Percentiles rank a stretch among this genome's conserved stretches.
Evolutionary conservation across 2,888 invertebrate genomes (phyloP).

Genomic region (Anodontia alba): DNA sequence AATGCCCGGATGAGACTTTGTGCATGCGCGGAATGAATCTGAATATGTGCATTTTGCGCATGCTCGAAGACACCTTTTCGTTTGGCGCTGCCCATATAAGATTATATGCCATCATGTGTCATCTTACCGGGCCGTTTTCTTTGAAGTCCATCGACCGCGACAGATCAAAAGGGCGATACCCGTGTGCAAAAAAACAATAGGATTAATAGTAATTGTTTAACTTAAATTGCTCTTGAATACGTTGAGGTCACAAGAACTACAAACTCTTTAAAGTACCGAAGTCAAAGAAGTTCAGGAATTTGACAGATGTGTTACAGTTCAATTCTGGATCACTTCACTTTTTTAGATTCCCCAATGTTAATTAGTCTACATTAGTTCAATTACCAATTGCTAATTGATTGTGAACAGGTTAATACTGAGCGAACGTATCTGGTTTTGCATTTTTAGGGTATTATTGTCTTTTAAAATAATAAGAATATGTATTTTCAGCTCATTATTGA

Average conservation of each 20-base stretch:
- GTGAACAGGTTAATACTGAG: too few species aligned
- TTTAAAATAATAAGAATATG: too few species aligned
- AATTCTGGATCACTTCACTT: not conserved
- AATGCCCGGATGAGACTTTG: too few species aligned
- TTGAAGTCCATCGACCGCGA: not conserved
- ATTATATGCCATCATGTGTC: not conserved
- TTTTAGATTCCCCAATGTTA: not conserved
- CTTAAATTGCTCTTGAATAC: not conserved
- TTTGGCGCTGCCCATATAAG: too few species aligned
- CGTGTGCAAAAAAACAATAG: not conserved
- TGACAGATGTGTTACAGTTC: not conserved
- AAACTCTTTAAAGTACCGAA: not conserved
- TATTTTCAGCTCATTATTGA: too few species aligned
- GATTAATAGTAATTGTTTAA: not conserved
- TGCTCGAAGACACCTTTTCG: too few species aligned
- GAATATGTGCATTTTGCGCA: too few species aligned
- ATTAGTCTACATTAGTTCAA: not conserved
- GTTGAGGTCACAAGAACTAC: not conserved
- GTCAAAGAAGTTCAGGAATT: too few species aligned
- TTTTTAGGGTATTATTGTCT: too few species aligned
- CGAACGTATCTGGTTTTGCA: too few species aligned
- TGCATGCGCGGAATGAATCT: too few species aligned
- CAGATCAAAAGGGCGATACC: not conserved
- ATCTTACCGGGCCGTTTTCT: not conserved
- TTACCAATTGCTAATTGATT: too few species aligned